These are phyloP conservation scores for Ganaspis sp. DNA, from an alignment of 1,140 invertebrate species.

Conservation along the genomic window DNA sequence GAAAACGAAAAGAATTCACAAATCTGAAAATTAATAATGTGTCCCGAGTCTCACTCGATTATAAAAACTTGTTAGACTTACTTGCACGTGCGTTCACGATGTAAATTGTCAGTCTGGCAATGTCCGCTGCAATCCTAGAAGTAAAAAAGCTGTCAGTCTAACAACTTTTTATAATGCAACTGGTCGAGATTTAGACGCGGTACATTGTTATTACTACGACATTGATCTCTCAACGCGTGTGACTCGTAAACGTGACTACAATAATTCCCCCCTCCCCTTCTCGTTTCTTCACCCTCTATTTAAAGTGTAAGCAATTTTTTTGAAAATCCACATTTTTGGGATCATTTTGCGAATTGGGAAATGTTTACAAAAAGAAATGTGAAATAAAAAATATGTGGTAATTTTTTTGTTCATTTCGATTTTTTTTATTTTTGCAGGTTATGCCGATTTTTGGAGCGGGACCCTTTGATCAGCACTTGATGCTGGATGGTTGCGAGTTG, in stretches of 20 bases:
- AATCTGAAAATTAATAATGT: constrained; percentile 15
- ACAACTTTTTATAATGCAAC: constrained; percentile 1
- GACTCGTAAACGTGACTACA: background rate
- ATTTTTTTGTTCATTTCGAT: no score
- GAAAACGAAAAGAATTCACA: constrained; percentile 49
- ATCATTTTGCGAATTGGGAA: no score
- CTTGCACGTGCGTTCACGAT: background rate
- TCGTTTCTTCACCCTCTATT: no score
- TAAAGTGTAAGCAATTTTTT: background rate
- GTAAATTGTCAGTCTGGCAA: constrained; percentile 17
- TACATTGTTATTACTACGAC: constrained; percentile 7
- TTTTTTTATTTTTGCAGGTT: constrained; percentile 62
- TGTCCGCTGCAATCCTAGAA: background rate
- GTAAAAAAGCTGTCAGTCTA: constrained; percentile 13
- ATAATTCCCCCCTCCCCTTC: constrained; percentile 17
- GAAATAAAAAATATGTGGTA: no score
- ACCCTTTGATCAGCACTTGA: constrained; percentile 71
- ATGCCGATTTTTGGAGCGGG: constrained; percentile 70
- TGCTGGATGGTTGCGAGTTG: constrained; percentile 68
- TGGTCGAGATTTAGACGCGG: background rate
- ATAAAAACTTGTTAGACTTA: constrained; percentile 12
- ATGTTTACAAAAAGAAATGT: no score
- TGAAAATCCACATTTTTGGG: no score
- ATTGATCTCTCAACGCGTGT: constrained; percentile 19
- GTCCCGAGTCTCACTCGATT: background rate